phyloP scores from a whole-genome alignment of 2,888 invertebrate species.

The Agrilus cyanescens region DNA sequence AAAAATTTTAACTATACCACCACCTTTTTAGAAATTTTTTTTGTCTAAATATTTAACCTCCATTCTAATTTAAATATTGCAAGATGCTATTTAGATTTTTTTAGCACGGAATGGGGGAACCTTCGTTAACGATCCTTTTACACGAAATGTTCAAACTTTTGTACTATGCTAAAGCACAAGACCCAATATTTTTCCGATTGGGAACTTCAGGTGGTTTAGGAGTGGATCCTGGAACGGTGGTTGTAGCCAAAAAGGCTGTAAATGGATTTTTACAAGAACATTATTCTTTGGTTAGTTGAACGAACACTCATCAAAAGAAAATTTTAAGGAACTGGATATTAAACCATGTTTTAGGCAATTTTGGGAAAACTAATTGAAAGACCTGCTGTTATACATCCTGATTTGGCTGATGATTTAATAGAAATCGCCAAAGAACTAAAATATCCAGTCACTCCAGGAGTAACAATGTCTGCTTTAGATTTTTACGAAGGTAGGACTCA shows the following conservation, averaged over 20 bases:
- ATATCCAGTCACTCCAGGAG: conserved; percentile 47
- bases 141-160: conserved; percentile 62
- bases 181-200: conserved; percentile 52
- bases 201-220: conserved; percentile 59
- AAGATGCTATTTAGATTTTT: conserved; percentile 17
- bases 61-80: too few relatives aligned
- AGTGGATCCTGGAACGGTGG: conserved; percentile 50
- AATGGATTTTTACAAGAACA: conserved; percentile 46
- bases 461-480: conserved; percentile 67
- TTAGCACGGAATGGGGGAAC: conserved; percentile 67
- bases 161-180: conserved; percentile 49
- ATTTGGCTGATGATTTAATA: conserved; percentile 40
- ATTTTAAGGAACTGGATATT: not conserved
- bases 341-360: conserved; percentile 31
- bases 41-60: too few relatives aligned
- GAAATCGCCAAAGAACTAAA: conserved; percentile 34
- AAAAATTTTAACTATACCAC: too few relatives aligned
- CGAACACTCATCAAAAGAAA: too few relatives aligned
- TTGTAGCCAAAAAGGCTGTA: conserved; percentile 50
- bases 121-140: conserved; percentile 56
- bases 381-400: conserved; percentile 43
- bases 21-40: too few relatives aligned
- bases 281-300: conserved; percentile 41
- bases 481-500: conserved; percentile 59
- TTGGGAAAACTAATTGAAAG: conserved; percentile 41